Conservation (phyloP, 2,797 vertebrate species). For the Sebastes hubbsi region DNA sequence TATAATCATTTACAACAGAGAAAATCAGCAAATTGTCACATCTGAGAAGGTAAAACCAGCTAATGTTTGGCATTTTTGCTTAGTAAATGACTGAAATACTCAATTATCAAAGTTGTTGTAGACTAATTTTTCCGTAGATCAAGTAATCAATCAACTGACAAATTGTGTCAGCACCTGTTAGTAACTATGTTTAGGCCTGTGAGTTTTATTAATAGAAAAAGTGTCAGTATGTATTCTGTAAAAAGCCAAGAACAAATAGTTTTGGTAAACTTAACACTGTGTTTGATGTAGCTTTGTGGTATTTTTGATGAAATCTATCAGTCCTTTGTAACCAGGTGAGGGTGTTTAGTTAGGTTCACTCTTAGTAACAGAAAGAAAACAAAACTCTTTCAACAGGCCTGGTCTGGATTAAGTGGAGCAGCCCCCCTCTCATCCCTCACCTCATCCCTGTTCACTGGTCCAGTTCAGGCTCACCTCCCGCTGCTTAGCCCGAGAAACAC, state of each 20-base stretch:
- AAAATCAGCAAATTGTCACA: neutral
- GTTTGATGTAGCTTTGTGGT: neutral
- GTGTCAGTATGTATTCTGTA: neutral
- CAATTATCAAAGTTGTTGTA: neutral
- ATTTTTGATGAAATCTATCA: neutral
- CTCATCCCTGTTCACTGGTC: conserved; percentile 39
- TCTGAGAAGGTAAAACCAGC: neutral
- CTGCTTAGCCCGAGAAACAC: too few relatives aligned
- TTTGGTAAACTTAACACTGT: neutral
- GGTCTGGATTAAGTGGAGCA: conserved; percentile 21
- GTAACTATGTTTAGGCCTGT: neutral
- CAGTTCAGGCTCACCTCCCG: conserved; percentile 32
- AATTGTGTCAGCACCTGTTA: neutral
- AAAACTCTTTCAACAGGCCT: conserved; percentile 16
- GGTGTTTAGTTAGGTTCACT: neutral
- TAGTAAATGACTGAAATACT: neutral
- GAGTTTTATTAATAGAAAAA: neutral
- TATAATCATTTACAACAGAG: neutral
- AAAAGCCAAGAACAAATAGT: neutral
- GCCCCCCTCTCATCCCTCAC: neutral
- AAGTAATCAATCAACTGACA: neutral
- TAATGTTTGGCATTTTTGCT: neutral
- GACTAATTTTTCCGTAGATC: neutral
- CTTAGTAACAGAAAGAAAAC: conserved; percentile 34
- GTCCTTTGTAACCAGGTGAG: neutral